Percentiles rank a stretch among this genome's conserved stretches.
These are phyloP conservation scores for Mesodorylaimus sp. DNA, from an alignment of 2,888 invertebrate genomes.

Conservation along the genomic window DNA sequence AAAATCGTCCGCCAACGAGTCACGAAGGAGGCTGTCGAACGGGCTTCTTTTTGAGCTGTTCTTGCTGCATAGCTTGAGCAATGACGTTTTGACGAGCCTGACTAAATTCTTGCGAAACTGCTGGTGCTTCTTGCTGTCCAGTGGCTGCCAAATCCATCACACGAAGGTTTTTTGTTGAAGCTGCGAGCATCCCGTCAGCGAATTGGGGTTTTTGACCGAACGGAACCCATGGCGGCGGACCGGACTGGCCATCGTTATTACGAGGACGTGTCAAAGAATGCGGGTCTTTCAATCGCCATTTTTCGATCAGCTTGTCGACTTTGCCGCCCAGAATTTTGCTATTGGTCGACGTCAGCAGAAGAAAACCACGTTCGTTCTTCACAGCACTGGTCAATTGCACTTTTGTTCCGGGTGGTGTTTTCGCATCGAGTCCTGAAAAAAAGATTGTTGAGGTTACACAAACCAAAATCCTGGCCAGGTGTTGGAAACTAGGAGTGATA, in stretches of 20 bases:
- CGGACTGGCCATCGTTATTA: no score
- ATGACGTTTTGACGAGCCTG: background rate
- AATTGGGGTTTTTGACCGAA: background rate
- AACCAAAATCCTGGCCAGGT: no score
- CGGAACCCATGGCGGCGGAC: conserved; percentile 1
- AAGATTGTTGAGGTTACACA: no score
- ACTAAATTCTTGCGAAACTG: background rate
- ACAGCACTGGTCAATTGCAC: background rate
- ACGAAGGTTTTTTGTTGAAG: no score
- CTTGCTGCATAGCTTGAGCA: no score
- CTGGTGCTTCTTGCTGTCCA: no score
- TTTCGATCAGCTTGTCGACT: background rate
- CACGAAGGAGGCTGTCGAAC: no score
- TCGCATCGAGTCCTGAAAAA: no score
- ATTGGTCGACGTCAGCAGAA: background rate
- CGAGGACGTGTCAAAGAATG: background rate
- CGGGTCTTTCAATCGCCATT: background rate
- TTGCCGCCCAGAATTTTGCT: background rate
- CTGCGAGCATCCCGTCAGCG: background rate
- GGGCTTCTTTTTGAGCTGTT: no score
- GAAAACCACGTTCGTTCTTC: background rate
- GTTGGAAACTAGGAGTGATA: no score
- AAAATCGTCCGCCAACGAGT: no score
- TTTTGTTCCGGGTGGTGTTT: background rate
- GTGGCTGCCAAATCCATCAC: background rate